phyloP scores from a whole-genome alignment of 2,797 vertebrate genomes.

The Lerista edwardsae region DNA sequence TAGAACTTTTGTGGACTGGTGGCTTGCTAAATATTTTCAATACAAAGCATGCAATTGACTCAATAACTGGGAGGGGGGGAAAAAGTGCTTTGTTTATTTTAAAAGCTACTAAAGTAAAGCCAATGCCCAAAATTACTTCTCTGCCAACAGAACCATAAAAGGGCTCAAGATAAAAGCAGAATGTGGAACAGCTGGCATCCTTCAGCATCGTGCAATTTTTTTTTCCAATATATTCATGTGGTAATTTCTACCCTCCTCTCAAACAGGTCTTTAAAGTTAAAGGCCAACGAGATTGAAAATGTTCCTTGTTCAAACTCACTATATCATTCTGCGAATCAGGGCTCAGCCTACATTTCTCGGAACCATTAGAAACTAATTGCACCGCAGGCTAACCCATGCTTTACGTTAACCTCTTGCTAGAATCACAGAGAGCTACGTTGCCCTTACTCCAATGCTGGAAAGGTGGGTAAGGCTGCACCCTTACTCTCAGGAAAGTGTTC shows the following conservation, averaged over 20 bases:
- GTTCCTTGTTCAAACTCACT: neutral
- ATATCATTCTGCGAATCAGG: slow-evolving; percentile 15
- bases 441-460: no score
- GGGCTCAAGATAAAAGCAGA: slow-evolving; percentile 65
- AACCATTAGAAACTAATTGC: slow-evolving; percentile 16
- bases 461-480: no score
- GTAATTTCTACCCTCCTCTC: neutral
- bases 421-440: no score
- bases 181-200: slow-evolving; percentile 63
- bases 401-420: neutral
- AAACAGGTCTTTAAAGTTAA: neutral
- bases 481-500: no score
- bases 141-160: slow-evolving; percentile 68
- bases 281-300: neutral
- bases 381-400: no score
- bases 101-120: slow-evolving; percentile 50
- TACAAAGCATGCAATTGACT: slow-evolving; percentile 53
- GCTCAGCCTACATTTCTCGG: fast-evolving
- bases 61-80: slow-evolving; percentile 31
- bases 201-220: slow-evolving; percentile 52
- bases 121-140: slow-evolving; percentile 58
- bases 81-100: slow-evolving; percentile 59
- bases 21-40: slow-evolving; percentile 63
- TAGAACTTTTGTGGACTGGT: slow-evolving; percentile 33
- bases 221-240: slow-evolving; percentile 39